Conservation (phyloP, 2,113 vertebrate genomes). For the Panthera tigris region DNA sequence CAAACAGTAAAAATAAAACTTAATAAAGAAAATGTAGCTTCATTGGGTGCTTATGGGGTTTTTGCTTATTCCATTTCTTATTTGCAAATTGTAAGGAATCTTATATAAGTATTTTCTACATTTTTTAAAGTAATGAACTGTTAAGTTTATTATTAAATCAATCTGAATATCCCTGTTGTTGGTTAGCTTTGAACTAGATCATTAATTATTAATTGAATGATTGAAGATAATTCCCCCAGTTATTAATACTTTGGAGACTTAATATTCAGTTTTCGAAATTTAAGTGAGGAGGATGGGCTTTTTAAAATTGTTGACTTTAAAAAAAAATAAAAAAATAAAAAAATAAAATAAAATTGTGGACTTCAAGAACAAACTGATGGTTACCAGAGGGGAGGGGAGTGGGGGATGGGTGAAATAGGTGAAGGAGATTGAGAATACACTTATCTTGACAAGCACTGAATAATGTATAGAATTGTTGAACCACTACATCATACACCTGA, state of each 20-base stretch:
- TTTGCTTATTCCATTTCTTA: background rate
- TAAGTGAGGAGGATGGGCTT: background rate
- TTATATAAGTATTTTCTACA: background rate
- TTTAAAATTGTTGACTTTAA: background rate
- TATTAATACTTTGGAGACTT: background rate
- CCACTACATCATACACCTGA: background rate
- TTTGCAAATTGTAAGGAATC: background rate
- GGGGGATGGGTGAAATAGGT: background rate
- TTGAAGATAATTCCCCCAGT: background rate
- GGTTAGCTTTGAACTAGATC: constrained; percentile 6
- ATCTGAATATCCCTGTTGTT: background rate
- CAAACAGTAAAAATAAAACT: background rate
- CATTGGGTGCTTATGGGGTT: background rate
- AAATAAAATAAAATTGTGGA: too few relatives aligned
- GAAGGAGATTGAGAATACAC: background rate
- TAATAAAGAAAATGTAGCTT: background rate
- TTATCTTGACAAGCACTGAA: background rate
- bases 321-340: background rate
- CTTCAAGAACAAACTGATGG: background rate
- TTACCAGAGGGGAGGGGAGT: background rate
- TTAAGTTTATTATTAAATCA: background rate
- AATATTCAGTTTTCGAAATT: background rate
- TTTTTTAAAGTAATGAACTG: background rate
- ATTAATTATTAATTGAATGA: constrained; percentile 9
- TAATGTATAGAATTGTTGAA: background rate